Evolutionary conservation across 2,113 vertebrate genomes (phyloP).

Genomic region (Eupsittula cactorum): DNA sequence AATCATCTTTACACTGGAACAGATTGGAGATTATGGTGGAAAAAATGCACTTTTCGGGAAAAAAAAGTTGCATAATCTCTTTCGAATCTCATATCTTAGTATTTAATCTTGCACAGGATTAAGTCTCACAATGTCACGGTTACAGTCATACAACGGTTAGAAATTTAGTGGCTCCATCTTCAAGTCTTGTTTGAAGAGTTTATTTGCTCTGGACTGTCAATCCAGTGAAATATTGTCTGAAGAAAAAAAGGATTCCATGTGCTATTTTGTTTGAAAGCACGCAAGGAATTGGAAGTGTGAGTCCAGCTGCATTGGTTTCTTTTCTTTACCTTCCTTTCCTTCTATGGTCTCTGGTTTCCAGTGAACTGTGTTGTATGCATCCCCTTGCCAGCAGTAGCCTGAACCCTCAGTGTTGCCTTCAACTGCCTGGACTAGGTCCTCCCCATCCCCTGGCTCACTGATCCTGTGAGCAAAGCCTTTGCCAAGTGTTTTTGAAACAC

Average conservation of each 20-base stretch:
- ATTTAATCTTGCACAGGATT: not conserved
- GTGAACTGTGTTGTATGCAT: rapidly evolving
- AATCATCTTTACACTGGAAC: not conserved
- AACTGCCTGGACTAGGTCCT: not conserved
- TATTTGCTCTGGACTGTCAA: not conserved
- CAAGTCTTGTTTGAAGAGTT: not conserved
- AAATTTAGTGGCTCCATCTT: not conserved
- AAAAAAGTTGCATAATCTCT: not conserved
- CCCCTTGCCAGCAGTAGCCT: not conserved
- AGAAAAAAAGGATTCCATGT: not conserved
- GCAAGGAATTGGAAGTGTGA: not conserved
- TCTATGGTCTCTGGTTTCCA: not conserved
- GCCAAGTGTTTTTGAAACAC: not conserved
- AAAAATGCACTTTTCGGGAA: not conserved
- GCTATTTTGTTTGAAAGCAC: not conserved
- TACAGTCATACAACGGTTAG: not conserved
- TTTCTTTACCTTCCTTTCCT: not conserved
- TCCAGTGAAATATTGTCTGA: not conserved
- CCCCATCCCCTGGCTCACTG: not conserved
- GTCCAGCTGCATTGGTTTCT: not conserved
- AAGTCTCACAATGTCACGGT: not conserved
- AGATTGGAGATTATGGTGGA: not conserved
- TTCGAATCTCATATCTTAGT: not conserved
- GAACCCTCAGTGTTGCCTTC: rapidly evolving
- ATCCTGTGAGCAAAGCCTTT: not conserved